These are phyloP conservation scores for Cuniculus paca DNA, from an alignment of 2,797 vertebrate genomes.

Conservation along the genomic window DNA sequence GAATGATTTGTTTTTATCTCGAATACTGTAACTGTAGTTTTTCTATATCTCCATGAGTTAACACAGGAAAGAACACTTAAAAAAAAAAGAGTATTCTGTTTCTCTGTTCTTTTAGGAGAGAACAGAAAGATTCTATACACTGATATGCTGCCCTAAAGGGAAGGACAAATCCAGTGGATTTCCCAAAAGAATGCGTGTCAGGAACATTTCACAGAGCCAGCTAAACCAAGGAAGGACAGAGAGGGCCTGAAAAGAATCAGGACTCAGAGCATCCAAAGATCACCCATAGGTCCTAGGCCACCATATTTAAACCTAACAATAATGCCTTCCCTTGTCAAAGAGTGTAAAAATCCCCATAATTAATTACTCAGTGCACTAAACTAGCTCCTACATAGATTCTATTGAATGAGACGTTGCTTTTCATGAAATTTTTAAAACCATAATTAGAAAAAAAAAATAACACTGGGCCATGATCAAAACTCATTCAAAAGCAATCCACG, in stretches of 20 bases:
- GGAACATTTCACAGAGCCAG: background rate
- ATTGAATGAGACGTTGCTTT: background rate
- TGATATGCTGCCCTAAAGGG: background rate
- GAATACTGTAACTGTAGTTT: background rate
- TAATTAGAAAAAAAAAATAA: background rate
- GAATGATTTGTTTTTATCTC: constrained; percentile 10
- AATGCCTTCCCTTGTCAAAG: background rate
- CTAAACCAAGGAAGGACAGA: background rate
- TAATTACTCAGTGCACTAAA: background rate
- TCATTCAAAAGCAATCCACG: background rate
- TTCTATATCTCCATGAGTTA: background rate
- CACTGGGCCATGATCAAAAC: background rate
- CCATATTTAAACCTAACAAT: background rate
- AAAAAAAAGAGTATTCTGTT: background rate
- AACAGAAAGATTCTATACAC: background rate
- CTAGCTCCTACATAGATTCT: background rate
- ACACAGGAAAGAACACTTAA: background rate
- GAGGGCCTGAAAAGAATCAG: background rate
- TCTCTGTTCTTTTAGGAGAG: background rate
- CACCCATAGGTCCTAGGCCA: background rate
- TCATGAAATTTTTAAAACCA: background rate
- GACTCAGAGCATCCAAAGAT: background rate
- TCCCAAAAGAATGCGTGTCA: background rate
- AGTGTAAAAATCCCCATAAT: background rate
- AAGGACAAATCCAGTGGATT: background rate